Evolutionary conservation across 1,140 invertebrate species (phyloP).

Genomic region (Drosophila sturtevanti): DNA sequence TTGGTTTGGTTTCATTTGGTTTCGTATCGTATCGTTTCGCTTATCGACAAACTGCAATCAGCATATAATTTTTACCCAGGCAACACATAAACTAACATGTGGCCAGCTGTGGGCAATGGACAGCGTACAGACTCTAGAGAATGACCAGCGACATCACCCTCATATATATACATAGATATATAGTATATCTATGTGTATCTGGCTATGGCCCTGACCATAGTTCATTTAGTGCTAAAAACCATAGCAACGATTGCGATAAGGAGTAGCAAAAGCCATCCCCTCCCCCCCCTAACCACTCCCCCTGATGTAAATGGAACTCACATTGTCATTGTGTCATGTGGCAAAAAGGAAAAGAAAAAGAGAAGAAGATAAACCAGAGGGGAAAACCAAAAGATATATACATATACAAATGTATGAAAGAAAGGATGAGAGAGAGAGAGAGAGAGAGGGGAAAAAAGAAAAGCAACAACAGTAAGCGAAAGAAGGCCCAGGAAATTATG

Average conservation of each 20-base stretch:
- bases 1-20: constrained; percentile 40
- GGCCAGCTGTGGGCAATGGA: constrained; percentile 32
- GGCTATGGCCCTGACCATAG: constrained; percentile 48
- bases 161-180: constrained; percentile 33
- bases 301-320: constrained; percentile 23
- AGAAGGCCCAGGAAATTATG: constrained; percentile 71
- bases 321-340: constrained; percentile 50
- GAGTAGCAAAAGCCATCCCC: constrained; percentile 23
- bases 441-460: constrained; percentile 39
- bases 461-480: constrained; percentile 56
- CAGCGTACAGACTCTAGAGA: neutral
- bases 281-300: constrained; percentile 10
- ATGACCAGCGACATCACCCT: constrained; percentile 54
- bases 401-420: no score
- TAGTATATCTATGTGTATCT: constrained; percentile 10
- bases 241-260: constrained; percentile 53
- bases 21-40: constrained; percentile 47
- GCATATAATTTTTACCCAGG: constrained; percentile 71
- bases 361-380: constrained; percentile 3
- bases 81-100: constrained; percentile 56
- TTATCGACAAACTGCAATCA: constrained; percentile 75
- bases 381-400: no score
- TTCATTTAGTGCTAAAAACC: constrained; percentile 55
- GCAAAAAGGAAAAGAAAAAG: constrained; percentile 3
- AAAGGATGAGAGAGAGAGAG: neutral